Conservation (phyloP, 2,113 vertebrate species). For the Falco punctatus region DNA sequence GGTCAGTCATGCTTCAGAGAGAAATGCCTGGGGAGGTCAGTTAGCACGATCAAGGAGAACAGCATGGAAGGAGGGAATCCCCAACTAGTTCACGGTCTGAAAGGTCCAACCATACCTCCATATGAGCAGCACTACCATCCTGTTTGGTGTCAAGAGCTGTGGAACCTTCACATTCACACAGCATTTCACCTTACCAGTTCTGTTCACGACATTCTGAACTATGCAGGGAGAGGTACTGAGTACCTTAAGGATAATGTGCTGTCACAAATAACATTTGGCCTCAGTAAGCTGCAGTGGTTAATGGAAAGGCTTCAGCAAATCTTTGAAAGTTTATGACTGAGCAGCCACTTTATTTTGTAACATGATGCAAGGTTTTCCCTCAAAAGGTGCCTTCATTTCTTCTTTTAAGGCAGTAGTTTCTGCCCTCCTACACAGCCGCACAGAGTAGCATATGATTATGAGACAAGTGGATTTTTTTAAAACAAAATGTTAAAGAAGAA, state of each 20-base stretch:
- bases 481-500: background rate
- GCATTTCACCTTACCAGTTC: background rate
- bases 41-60: too few relatives aligned
- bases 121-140: background rate
- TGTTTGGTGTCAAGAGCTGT: too few relatives aligned
- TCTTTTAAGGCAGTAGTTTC: background rate
- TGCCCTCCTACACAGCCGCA: background rate
- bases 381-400: background rate
- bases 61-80: background rate
- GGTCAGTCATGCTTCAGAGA: background rate
- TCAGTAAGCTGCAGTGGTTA: too few relatives aligned
- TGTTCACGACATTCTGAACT: background rate
- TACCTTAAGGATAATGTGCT: too few relatives aligned
- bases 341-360: background rate
- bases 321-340: background rate
- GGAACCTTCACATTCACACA: background rate
- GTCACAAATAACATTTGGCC: background rate
- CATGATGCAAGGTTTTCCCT: background rate
- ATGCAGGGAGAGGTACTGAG: too few relatives aligned
- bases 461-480: background rate
- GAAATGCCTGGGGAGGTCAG: too few relatives aligned
- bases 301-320: background rate
- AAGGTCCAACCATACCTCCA: background rate
- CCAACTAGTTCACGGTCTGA: background rate
- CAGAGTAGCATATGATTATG: too few relatives aligned